Evolutionary conservation across 2,888 invertebrate species (phyloP), one percentile per base, ranked within the genome.

Genomic region (Rhodophaea formosa): DNA sequence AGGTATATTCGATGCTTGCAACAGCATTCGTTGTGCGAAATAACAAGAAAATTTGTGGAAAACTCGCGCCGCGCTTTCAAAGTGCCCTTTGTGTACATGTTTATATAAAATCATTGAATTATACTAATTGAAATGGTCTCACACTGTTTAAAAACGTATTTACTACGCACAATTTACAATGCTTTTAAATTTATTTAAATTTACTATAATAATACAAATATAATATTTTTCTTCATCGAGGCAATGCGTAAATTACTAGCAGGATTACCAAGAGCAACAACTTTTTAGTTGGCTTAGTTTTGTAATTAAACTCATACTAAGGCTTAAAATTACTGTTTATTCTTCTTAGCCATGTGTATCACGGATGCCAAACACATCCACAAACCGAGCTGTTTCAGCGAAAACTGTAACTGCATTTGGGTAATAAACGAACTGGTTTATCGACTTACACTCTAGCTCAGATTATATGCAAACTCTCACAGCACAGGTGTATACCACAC

Each of bases 31-130:
- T 12, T 8, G 0, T 35, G 35, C 2, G 10, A 1, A 35, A 8
- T 35, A 35, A 10, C 8, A 8, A 35, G 32, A 56, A 61, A 57
- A 53, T 46, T 51, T 59, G 60, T 57, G 51, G 59, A 59, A 62
- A 59, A n/a, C n/a, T n/a, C 58, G 58, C 54, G 47, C 53, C 15
- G 59, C 59, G 32, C 49, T 30, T 53, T 57, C 56, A 53, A 61
- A 64, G 61, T 62, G 62, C 16, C 64, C 64, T 62, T 64, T 64
- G 64, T 64, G 62, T 64, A 61, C 53, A n/a, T n/a, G n/a, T n/a
- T n/a, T n/a, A n/a, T n/a, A n/a, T n/a, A n/a, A n/a, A n/a, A n/a
- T n/a, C n/a, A n/a, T n/a, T n/a, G n/a, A n/a, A n/a, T n/a, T n/a
- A n/a, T n/a, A n/a, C n/a, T n/a, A n/a, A n/a, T n/a, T n/a, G n/a